Conservation (phyloP, 2,888 invertebrate species). For the Watsonalla cultraria region DNA sequence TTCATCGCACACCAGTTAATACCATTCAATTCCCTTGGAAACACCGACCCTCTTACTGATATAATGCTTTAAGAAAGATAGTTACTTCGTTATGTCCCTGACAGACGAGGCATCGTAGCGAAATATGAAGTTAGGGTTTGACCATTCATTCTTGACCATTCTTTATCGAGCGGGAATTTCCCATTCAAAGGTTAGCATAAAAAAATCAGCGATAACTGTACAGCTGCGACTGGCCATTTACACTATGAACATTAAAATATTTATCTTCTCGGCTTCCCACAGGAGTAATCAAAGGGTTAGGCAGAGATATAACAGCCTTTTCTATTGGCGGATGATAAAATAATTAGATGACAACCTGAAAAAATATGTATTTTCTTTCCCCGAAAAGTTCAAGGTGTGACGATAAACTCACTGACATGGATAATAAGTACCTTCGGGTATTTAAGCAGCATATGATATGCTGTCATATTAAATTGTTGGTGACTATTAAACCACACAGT, state of each 20-base stretch:
- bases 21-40: slow-evolving; percentile 67
- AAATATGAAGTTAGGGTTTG: slow-evolving; percentile 63
- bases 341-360: too few species aligned
- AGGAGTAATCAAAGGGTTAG: too few species aligned
- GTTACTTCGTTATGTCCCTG: slow-evolving; percentile 61
- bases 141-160: slow-evolving; percentile 66
- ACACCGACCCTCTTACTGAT: slow-evolving; percentile 66
- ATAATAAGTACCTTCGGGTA: too few species aligned
- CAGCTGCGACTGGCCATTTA: slow-evolving; percentile 18
- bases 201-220: slow-evolving; percentile 44
- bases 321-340: too few species aligned
- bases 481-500: too few species aligned
- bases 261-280: too few species aligned
- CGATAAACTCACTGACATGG: too few species aligned
- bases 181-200: slow-evolving; percentile 49
- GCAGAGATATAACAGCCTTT: too few species aligned
- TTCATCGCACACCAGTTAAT: slow-evolving; percentile 70
- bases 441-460: too few species aligned
- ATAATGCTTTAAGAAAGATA: slow-evolving; percentile 71
- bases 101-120: slow-evolving; percentile 56
- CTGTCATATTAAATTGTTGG: too few species aligned
- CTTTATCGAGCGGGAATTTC: slow-evolving; percentile 54
- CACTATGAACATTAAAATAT: neutral
- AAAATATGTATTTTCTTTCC: too few species aligned
- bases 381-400: too few species aligned